Conservation (phyloP, 2,797 vertebrate species). For the Nothura maculosa region DNA sequence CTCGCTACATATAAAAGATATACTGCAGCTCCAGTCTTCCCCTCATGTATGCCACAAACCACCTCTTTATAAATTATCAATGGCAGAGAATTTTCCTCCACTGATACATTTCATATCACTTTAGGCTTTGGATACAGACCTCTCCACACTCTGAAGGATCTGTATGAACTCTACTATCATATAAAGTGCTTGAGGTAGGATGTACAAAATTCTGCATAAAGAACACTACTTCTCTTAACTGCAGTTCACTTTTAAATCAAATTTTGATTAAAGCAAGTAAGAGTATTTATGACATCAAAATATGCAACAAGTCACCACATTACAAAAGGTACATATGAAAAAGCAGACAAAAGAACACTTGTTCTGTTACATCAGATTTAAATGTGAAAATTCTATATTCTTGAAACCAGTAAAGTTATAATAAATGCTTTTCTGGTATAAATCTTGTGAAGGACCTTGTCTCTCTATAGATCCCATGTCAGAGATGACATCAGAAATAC, state of each 20-base stretch:
- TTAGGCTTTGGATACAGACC: not conserved
- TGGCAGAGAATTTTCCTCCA: not conserved
- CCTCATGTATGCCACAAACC: not conserved
- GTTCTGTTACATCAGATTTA: not conserved
- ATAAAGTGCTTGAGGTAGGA: not conserved
- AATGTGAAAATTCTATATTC: not conserved
- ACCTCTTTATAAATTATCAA: not conserved
- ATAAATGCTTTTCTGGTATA: not conserved
- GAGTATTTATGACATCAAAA: not conserved
- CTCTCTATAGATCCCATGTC: not conserved
- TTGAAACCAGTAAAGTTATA: not conserved
- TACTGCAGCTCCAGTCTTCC: not conserved
- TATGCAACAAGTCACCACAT: fast-evolving
- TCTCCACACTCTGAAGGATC: not conserved
- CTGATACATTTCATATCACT: not conserved
- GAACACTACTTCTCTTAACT: not conserved
- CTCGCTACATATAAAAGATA: not conserved
- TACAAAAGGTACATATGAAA: not conserved
- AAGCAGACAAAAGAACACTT: not conserved
- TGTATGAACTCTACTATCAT: not conserved
- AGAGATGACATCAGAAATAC: not conserved
- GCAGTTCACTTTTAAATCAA: not conserved
- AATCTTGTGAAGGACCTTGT: not conserved
- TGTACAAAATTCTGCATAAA: not conserved
- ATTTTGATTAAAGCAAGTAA: not conserved